phyloP scores from a whole-genome alignment of 1,140 invertebrate genomes.

The Rhynchophorus ferrugineus region DNA sequence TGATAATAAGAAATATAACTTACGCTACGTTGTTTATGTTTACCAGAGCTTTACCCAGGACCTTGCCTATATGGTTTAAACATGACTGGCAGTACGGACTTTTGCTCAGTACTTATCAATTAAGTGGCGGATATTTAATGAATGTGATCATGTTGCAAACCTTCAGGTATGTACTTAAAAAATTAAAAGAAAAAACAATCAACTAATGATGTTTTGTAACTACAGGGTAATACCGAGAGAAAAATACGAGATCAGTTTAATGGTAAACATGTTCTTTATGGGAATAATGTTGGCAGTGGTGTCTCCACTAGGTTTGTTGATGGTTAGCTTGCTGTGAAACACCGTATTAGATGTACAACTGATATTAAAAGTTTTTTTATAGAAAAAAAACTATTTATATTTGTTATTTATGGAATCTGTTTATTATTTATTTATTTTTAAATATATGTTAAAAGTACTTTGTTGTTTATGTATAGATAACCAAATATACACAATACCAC shows the following conservation, averaged over 20 bases:
- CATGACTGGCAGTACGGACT: conserved; percentile 15
- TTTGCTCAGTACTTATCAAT: conserved; percentile 6
- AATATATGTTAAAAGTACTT: no score
- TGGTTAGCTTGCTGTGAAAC: neutral
- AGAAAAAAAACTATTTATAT: no score
- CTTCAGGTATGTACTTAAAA: neutral
- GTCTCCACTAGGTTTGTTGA: neutral
- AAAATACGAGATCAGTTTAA: neutral
- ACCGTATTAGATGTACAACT: no score
- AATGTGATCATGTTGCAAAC: neutral
- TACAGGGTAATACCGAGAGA: neutral
- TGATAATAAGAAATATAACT: neutral
- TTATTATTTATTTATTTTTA: no score
- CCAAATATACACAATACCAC: no score
- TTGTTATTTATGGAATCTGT: no score
- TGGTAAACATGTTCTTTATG: neutral
- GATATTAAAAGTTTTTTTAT: no score
- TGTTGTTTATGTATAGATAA: no score
- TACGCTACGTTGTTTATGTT: conserved; percentile 13
- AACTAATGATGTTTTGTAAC: neutral
- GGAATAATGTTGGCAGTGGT: neutral
- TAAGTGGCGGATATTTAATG: neutral
- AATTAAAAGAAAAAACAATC: neutral
- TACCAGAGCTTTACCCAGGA: conserved; percentile 8
- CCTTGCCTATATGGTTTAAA: conserved; percentile 7